Evolutionary conservation across 2,113 vertebrate genomes (phyloP).

Genomic region (Chionodraco myersi): DNA sequence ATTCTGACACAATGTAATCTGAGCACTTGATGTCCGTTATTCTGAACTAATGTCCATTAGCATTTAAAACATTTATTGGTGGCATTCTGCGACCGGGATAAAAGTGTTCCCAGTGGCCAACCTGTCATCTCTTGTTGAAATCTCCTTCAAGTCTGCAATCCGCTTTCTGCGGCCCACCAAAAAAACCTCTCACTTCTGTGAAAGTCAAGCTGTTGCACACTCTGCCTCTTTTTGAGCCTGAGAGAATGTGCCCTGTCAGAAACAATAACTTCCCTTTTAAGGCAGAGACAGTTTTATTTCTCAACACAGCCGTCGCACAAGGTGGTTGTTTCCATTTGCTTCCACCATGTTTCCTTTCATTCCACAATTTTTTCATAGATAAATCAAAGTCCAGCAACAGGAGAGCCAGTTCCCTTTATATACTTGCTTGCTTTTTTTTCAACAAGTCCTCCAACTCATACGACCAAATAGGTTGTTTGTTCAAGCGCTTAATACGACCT

Average conservation of each 20-base stretch:
- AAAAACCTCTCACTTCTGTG: slow-evolving; percentile 32
- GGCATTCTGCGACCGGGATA: slow-evolving; percentile 48
- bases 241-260: slow-evolving; percentile 72
- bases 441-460: no score
- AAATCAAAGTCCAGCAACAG: slow-evolving; percentile 54
- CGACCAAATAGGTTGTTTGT: no score
- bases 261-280: slow-evolving; percentile 73
- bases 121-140: slow-evolving; percentile 50
- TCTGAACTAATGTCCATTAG: slow-evolving; percentile 51
- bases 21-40: slow-evolving; percentile 50
- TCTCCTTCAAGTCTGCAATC: slow-evolving; percentile 42
- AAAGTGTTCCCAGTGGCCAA: slow-evolving; percentile 49
- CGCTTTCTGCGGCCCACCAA: slow-evolving; percentile 22
- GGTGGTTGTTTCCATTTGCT: slow-evolving; percentile 74
- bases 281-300: slow-evolving; percentile 64
- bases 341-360: slow-evolving; percentile 62
- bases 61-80: slow-evolving; percentile 59
- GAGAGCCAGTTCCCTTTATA: slow-evolving; percentile 32
- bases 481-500: no score
- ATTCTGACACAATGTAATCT: slow-evolving; percentile 57
- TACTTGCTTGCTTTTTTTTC: slow-evolving; percentile 17
- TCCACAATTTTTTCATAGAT: slow-evolving; percentile 49
- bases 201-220: slow-evolving; percentile 46
- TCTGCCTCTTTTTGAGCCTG: slow-evolving; percentile 44
- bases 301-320: slow-evolving; percentile 51